These are phyloP conservation scores for Luidia sarsii DNA, from an alignment of 53 echinoderm and acorn worm genomes.

Conservation along the genomic window DNA sequence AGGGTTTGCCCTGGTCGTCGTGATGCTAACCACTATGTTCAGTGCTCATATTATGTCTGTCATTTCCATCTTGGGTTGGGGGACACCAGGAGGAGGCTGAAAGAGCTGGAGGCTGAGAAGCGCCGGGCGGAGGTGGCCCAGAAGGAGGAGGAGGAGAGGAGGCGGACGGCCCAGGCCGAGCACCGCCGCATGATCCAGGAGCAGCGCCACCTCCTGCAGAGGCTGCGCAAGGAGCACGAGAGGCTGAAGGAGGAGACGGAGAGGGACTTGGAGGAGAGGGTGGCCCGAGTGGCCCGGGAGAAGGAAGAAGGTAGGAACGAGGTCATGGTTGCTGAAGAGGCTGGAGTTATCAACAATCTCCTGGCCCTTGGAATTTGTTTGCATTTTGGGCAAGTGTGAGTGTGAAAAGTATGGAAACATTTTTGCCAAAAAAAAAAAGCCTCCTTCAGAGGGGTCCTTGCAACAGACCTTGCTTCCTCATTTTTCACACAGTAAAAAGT, in stretches of 20 bases:
- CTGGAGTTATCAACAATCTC: too few species aligned
- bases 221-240: conserved; percentile 72
- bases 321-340: not conserved
- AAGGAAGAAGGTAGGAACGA: conserved; percentile 66
- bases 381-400: not conserved
- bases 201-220: conserved; percentile 66
- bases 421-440: not conserved
- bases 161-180: conserved; percentile 53
- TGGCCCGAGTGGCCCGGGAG: conserved; percentile 45
- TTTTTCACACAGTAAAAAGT: too few species aligned
- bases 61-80: too few species aligned
- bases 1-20: too few species aligned
- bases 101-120: conserved; percentile 68
- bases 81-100: conserved; percentile 70
- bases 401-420: not conserved
- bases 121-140: conserved; percentile 62
- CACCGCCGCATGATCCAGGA: conserved; percentile 81
- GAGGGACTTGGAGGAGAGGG: conserved; percentile 71
- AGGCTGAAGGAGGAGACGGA: conserved; percentile 71
- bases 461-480: too few species aligned
- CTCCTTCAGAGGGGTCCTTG: not conserved
- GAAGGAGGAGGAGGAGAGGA: conserved; percentile 64
- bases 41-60: too few species aligned
- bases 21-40: too few species aligned
- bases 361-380: not conserved